Conservation (phyloP, 2,113 vertebrate species). For the Carassius carassius region DNA sequence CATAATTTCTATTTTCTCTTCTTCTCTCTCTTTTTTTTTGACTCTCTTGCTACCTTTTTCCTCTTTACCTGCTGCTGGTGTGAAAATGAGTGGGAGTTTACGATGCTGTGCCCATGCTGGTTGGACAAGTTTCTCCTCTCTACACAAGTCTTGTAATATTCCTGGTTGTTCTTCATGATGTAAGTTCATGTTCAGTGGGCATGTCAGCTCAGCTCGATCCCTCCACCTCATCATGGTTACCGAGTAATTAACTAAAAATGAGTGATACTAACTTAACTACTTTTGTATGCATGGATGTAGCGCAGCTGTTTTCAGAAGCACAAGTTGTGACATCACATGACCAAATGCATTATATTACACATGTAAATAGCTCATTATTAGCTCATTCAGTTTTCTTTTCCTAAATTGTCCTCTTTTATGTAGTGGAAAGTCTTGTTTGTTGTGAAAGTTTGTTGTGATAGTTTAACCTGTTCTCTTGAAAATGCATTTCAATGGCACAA, state of each 20-base stretch:
- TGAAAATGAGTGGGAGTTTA: conserved; percentile 24
- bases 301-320: background rate
- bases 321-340: background rate
- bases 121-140: conserved; percentile 9
- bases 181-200: background rate
- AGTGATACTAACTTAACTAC: background rate
- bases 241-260: background rate
- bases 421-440: background rate
- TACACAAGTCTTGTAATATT: background rate
- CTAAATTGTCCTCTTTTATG: background rate
- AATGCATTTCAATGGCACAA: too few species aligned
- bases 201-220: background rate
- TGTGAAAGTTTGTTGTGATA: background rate
- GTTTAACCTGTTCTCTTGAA: background rate
- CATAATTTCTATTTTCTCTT: conserved; percentile 41
- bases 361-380: background rate
- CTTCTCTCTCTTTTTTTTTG: conserved; percentile 10
- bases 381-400: background rate
- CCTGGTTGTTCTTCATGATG: background rate
- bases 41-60: background rate
- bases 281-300: background rate
- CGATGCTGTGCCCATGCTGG: background rate
- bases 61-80: conserved; percentile 16
- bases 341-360: background rate
- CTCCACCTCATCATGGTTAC: background rate